phyloP scores from a whole-genome alignment of 1,140 invertebrate genomes.

The Venustaconcha ellipsiformis region DNA sequence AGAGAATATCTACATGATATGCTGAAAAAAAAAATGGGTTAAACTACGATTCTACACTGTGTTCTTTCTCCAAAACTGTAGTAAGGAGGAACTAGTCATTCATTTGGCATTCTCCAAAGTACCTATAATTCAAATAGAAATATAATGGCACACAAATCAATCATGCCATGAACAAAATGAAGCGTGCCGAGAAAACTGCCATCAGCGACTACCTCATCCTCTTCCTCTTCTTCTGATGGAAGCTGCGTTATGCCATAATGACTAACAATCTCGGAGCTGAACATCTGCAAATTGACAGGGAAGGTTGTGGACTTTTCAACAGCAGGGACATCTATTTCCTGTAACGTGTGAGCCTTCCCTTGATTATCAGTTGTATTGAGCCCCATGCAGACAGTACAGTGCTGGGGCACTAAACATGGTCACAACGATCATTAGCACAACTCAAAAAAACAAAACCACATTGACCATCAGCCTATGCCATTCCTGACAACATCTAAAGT shows the following conservation, averaged over 20 bases:
- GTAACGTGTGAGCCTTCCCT: constrained; percentile 1
- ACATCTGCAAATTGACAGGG: constrained; percentile 77
- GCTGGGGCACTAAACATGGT: too few species aligned
- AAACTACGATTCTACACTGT: too few species aligned
- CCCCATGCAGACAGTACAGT: neutral
- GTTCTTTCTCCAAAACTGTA: too few species aligned
- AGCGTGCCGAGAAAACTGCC: neutral
- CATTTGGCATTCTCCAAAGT: too few species aligned
- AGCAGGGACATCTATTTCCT: constrained; percentile 5
- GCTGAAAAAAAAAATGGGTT: too few species aligned
- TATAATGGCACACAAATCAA: too few species aligned
- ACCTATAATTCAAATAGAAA: too few species aligned
- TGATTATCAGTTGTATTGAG: neutral
- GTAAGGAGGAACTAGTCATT: too few species aligned
- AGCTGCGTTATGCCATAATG: constrained; percentile 80
- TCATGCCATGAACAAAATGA: too few species aligned
- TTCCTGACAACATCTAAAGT: neutral
- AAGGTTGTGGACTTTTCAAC: constrained; percentile 12
- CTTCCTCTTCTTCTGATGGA: constrained; percentile 50
- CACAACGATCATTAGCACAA: too few species aligned
- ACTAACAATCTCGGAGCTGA: constrained; percentile 92
- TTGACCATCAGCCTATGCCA: neutral
- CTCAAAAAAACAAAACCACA: too few species aligned
- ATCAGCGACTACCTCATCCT: constrained; percentile 47
- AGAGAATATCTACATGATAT: too few species aligned